Evolutionary conservation across 2,797 vertebrate genomes (phyloP).

Genomic region (Megaceryle alcyon): DNA sequence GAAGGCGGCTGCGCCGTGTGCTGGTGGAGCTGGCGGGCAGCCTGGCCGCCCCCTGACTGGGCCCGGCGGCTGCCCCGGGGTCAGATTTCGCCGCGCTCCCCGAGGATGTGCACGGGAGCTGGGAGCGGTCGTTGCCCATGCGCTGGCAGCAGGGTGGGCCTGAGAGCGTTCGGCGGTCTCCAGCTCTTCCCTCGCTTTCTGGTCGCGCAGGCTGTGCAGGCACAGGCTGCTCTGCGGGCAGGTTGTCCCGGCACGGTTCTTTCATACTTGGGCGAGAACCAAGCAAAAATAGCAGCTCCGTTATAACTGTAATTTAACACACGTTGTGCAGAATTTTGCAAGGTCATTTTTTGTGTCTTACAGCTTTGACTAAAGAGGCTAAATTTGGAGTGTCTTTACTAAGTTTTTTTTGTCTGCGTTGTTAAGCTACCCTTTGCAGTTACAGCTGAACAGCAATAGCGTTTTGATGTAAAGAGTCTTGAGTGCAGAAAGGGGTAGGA

Average conservation of each 20-base stretch:
- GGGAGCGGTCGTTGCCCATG: rapidly evolving
- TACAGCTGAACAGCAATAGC: rapidly evolving
- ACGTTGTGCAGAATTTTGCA: rapidly evolving
- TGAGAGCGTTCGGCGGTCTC: rapidly evolving
- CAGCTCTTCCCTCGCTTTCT: too few relatives aligned
- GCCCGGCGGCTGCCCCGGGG: not conserved
- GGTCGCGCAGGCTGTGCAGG: not conserved
- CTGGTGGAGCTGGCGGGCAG: not conserved
- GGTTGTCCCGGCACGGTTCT: rapidly evolving
- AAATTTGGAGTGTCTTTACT: too few relatives aligned
- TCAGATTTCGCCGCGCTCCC: not conserved
- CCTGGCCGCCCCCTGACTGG: not conserved
- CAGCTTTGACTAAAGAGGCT: not conserved
- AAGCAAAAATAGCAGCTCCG: rapidly evolving
- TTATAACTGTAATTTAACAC: rapidly evolving
- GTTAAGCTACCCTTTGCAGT: not conserved
- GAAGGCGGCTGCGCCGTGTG: not conserved
- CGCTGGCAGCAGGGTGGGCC: not conserved
- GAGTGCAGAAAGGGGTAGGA: not conserved
- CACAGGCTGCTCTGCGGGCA: not conserved
- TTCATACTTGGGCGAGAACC: rapidly evolving
- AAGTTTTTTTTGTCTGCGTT: rapidly evolving
- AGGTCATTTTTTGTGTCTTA: not conserved
- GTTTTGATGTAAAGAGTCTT: not conserved
- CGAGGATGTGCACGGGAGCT: not conserved